Percentiles rank a stretch among this genome's conserved stretches.
phyloP scores from a whole-genome alignment of 2,113 vertebrate species.

The Oenanthe oenanthe region DNA sequence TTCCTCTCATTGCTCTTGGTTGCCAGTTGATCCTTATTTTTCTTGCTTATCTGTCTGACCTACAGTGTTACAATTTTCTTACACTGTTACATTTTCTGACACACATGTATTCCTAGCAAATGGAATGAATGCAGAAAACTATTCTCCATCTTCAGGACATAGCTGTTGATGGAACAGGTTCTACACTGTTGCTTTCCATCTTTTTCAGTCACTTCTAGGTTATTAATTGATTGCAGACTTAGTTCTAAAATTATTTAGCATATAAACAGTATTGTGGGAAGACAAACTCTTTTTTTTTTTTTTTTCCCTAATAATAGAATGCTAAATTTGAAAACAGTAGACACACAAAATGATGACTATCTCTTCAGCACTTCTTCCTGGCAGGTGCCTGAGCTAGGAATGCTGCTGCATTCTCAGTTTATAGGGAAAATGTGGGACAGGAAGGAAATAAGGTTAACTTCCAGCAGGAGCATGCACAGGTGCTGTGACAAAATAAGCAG shows the following conservation, averaged over 20 bases:
- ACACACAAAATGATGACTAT: not conserved
- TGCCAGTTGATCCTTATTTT: not conserved
- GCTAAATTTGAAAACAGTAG: not conserved
- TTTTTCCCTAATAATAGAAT: not conserved
- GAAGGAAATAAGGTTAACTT: not conserved
- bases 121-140: not conserved
- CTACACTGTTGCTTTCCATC: not conserved
- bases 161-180: not conserved
- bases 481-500: not conserved
- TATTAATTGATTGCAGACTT: not conserved
- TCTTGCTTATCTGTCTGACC: not conserved
- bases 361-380: not conserved
- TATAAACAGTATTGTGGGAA: not conserved
- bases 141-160: not conserved
- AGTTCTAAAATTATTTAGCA: not conserved
- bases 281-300: not conserved
- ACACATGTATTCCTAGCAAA: not conserved
- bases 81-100: not conserved
- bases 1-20: not conserved
- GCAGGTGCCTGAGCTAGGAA: not conserved
- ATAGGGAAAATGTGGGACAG: not conserved
- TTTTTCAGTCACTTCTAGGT: not conserved
- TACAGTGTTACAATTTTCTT: not conserved
- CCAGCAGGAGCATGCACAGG: not conserved
- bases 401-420: accelerated